Evolutionary conservation across 2,888 invertebrate genomes (phyloP).

Genomic region (Azorinus chamasolen): DNA sequence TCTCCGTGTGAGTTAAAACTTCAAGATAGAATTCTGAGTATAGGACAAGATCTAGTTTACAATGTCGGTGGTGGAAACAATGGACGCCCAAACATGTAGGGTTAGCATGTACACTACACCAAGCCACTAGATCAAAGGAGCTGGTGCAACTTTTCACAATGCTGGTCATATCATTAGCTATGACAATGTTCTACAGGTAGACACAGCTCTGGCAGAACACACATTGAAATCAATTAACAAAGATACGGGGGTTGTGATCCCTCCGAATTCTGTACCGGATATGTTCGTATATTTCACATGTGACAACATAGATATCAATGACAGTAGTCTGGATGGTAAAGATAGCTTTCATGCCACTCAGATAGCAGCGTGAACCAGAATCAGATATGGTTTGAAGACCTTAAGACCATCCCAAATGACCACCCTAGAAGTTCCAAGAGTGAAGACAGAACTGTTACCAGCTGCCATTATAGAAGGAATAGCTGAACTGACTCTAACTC

Average conservation of each 20-base stretch:
- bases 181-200: slow-evolving; percentile 18
- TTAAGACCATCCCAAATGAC: background rate
- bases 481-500: background rate
- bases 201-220: slow-evolving; percentile 23
- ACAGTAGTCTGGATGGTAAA: background rate
- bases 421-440: background rate
- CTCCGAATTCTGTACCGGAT: slow-evolving; percentile 1
- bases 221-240: background rate
- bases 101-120: slow-evolving; percentile 21
- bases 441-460: background rate
- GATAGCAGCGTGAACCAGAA: background rate
- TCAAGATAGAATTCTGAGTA: background rate
- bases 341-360: background rate
- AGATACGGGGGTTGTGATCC: background rate
- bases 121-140: slow-evolving; percentile 22
- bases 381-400: background rate
- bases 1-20: background rate
- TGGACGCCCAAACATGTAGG: slow-evolving; percentile 30
- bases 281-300: slow-evolving; percentile 2
- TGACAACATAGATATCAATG: slow-evolving; percentile 5
- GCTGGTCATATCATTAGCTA: slow-evolving; percentile 33
- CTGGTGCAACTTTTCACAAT: slow-evolving; percentile 28
- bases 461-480: slow-evolving; percentile 8
- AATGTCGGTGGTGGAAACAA: slow-evolving; percentile 11
- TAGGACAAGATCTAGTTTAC: slow-evolving; percentile 26